Percentiles rank a stretch among this genome's conserved stretches.
Evolutionary conservation across 2,797 vertebrate species (phyloP).

Genomic region (Oceanodroma leucorhoa): DNA sequence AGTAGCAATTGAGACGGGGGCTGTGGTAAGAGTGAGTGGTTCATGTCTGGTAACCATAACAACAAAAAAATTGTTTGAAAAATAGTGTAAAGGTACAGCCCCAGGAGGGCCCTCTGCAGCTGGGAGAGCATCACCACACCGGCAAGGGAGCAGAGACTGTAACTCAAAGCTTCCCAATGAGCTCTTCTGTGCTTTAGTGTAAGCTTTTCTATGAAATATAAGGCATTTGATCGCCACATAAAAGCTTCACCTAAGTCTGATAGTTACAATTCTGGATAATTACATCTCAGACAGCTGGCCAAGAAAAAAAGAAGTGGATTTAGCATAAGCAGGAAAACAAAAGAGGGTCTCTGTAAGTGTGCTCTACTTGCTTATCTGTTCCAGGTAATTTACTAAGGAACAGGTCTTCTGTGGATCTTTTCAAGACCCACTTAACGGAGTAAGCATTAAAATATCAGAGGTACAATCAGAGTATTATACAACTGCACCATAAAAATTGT

Average conservation of each 20-base stretch:
- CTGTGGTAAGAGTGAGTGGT: neutral
- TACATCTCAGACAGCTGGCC: neutral
- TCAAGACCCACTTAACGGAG: constrained; percentile 31
- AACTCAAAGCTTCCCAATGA: neutral
- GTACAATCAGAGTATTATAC: constrained; percentile 39
- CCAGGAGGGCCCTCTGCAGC: neutral
- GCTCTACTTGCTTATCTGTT: neutral
- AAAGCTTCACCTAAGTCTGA: constrained; percentile 25
- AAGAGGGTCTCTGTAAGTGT: neutral
- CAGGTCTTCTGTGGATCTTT: constrained; percentile 16
- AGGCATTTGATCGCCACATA: constrained; percentile 17
- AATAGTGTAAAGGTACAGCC: neutral
- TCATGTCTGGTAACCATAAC: neutral
- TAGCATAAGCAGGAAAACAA: constrained; percentile 31
- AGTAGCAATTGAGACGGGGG: neutral
- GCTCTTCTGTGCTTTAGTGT: neutral
- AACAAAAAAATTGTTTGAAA: neutral
- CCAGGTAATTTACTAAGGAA: constrained; percentile 28
- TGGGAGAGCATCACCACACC: neutral
- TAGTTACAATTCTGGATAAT: neutral
- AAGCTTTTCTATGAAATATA: neutral
- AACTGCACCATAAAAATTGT: constrained; percentile 51
- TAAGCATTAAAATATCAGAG: constrained; percentile 63
- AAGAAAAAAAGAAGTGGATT: constrained; percentile 1
- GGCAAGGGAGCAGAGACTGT: neutral